Evolutionary conservation across 2,797 vertebrate genomes (phyloP).

Genomic region (Florisuga fusca): DNA sequence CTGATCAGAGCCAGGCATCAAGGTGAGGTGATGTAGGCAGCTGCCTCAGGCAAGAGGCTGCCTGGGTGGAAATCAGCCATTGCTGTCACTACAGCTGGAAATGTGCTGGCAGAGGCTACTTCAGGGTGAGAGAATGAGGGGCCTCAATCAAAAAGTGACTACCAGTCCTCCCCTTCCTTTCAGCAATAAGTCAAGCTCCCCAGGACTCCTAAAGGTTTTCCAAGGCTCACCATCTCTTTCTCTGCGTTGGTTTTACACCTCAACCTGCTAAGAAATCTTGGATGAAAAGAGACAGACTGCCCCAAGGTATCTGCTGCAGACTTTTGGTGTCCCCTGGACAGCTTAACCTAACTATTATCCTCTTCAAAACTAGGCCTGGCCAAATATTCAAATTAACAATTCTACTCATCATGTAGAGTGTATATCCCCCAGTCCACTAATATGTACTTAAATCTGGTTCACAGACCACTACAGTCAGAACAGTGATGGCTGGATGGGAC

Average conservation of each 20-base stretch:
- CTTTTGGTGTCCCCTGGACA: background rate
- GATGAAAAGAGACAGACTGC: background rate
- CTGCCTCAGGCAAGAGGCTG: constrained; percentile 19
- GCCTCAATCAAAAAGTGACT: background rate
- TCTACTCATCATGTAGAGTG: fast-evolving
- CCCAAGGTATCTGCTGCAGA: background rate
- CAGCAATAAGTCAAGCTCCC: background rate
- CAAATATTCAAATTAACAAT: background rate
- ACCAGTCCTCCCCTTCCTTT: background rate
- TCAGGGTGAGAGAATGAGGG: background rate
- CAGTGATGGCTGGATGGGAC: background rate
- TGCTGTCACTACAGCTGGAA: background rate
- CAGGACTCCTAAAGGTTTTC: background rate
- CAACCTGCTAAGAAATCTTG: background rate
- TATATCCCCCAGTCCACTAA: background rate
- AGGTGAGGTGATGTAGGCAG: constrained; percentile 24
- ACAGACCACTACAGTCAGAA: background rate
- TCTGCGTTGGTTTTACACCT: background rate
- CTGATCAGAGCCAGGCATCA: background rate
- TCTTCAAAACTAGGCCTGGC: background rate
- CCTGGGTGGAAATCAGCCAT: background rate
- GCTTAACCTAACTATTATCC: background rate
- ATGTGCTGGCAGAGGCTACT: background rate
- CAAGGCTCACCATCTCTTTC: background rate
- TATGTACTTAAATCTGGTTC: background rate